Percentiles rank a stretch among this genome's conserved stretches.
Evolutionary conservation across 2,113 vertebrate genomes (phyloP).

Genomic region (Arizona elegans): DNA sequence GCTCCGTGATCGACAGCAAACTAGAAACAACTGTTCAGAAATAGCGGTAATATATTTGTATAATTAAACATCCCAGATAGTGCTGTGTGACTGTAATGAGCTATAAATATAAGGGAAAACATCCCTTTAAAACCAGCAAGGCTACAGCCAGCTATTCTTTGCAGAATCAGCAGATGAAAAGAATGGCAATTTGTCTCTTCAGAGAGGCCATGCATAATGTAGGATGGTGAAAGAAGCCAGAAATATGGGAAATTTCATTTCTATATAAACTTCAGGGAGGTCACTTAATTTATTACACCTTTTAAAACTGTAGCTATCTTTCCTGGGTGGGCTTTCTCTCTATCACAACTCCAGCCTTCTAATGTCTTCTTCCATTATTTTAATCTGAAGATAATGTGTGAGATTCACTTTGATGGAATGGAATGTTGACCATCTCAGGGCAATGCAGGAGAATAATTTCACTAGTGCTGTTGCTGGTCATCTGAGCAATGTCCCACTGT

Average conservation of each 20-base stretch:
- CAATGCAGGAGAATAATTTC: neutral
- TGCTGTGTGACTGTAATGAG: neutral
- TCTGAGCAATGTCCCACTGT: neutral
- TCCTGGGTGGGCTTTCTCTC: neutral
- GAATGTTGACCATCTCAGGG: neutral
- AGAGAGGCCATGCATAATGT: neutral
- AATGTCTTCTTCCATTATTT: neutral
- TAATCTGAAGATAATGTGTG: neutral
- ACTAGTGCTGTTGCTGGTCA: neutral
- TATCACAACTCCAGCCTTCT: neutral
- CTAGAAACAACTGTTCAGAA: neutral
- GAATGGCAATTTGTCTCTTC: constrained; percentile 8
- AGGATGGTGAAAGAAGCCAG: neutral
- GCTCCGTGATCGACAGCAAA: too few species aligned
- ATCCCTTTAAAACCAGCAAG: constrained; percentile 25
- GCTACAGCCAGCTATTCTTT: neutral
- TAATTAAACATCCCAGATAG: neutral
- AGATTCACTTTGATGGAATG: neutral
- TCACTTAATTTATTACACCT: neutral
- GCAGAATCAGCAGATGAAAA: neutral
- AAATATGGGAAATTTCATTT: neutral
- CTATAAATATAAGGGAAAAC: neutral
- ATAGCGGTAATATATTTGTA: neutral
- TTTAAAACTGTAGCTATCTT: neutral
- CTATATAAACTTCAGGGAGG: neutral